phyloP scores from a whole-genome alignment of 2,888 invertebrate species.

The Stenchaetothrips biformis region DNA sequence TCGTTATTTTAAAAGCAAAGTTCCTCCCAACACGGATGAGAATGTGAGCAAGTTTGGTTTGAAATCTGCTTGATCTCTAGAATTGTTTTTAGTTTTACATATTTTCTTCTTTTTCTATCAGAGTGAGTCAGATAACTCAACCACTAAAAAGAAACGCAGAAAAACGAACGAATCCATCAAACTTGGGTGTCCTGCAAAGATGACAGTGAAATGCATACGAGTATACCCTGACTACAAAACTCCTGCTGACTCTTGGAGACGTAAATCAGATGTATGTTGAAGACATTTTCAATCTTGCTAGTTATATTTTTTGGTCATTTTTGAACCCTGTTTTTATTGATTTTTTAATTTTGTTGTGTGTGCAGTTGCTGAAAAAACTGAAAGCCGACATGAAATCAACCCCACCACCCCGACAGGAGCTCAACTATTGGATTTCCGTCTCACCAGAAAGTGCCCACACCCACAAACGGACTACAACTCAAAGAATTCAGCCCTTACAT shows the following conservation, averaged over 20 bases:
- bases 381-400: not conserved
- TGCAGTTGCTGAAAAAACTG: not conserved
- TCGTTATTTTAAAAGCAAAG: not conserved
- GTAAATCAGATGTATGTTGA: not conserved
- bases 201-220: not conserved
- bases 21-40: not conserved
- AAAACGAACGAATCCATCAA: not conserved
- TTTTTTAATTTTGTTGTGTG: not conserved
- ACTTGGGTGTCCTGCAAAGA: not conserved
- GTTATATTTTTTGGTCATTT: not conserved
- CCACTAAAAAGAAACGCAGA: not conserved
- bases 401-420: not conserved
- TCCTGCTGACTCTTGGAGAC: not conserved
- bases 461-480: not conserved
- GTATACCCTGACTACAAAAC: constrained; percentile 2
- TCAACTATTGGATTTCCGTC: not conserved
- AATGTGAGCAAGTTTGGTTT: not conserved
- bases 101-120: not conserved
- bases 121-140: not conserved
- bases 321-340: not conserved
- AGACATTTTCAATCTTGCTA: not conserved
- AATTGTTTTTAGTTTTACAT: not conserved
- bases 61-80: not conserved
- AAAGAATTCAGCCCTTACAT: not conserved
- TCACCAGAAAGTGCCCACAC: not conserved